These are phyloP conservation scores for Eretmochelys imbricata DNA, from an alignment of 2,113 vertebrate species.

Conservation along the genomic window DNA sequence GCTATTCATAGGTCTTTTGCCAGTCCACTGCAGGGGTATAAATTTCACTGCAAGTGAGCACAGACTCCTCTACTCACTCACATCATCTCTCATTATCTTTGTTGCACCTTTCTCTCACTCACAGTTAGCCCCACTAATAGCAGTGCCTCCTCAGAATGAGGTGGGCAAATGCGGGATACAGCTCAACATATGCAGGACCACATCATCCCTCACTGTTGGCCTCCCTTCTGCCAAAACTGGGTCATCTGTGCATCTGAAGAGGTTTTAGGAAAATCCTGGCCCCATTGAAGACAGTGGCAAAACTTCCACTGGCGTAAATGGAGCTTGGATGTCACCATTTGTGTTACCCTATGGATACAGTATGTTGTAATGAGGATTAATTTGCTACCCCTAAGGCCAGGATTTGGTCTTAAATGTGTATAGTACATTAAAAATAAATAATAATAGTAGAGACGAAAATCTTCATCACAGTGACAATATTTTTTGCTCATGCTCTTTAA, in stretches of 20 bases:
- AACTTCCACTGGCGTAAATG: not conserved
- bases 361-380: not conserved
- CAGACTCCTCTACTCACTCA: not conserved
- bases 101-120: not conserved
- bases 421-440: not conserved
- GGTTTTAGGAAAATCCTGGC: not conserved
- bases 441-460: not conserved
- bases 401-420: not conserved
- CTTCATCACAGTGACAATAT: accelerated
- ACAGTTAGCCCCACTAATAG: not conserved
- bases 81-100: not conserved
- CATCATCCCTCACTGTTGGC: not conserved
- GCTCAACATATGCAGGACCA: not conserved
- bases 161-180: not conserved
- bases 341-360: not conserved
- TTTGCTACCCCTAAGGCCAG: not conserved
- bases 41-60: not conserved
- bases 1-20: not conserved
- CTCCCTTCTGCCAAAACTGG: not conserved
- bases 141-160: not conserved
- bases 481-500: not conserved
- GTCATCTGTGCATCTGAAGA: not conserved
- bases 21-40: not conserved
- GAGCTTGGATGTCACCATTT: not conserved
- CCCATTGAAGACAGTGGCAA: not conserved